Evolutionary conservation across 92 coral and sea anemone genomes (phyloP).

Genomic region (Actinernus sp.): DNA sequence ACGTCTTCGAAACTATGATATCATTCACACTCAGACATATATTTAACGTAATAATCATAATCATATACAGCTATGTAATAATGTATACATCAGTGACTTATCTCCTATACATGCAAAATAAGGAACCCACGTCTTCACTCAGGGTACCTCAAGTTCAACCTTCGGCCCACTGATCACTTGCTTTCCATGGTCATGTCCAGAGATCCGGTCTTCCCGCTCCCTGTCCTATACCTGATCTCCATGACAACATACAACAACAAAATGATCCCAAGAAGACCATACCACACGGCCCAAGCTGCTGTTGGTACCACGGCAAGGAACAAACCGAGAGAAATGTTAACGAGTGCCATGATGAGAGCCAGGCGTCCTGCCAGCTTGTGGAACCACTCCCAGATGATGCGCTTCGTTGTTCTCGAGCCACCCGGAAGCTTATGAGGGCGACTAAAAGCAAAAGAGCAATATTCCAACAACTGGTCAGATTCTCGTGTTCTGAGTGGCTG

Average conservation of each 20-base stretch:
- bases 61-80: too few species aligned
- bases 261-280: slow-evolving; percentile 66
- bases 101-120: too few species aligned
- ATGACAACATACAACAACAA: slow-evolving; percentile 65
- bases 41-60: too few species aligned
- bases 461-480: too few species aligned
- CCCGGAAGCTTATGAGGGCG: slow-evolving; percentile 90
- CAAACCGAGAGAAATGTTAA: slow-evolving; percentile 89
- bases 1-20: too few species aligned
- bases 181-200: slow-evolving; percentile 15
- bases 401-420: slow-evolving; percentile 69
- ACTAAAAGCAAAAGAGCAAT: too few species aligned
- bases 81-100: too few species aligned
- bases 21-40: too few species aligned
- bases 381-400: slow-evolving; percentile 86
- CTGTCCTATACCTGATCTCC: slow-evolving; percentile 58
- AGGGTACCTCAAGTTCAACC: too few species aligned
- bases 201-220: slow-evolving; percentile 5
- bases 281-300: slow-evolving; percentile 92
- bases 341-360: slow-evolving; percentile 88
- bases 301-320: slow-evolving; percentile 91
- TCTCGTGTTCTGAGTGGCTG: too few species aligned
- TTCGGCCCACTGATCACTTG: too few species aligned
- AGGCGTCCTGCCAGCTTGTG: slow-evolving; percentile 88
- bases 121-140: too few species aligned